A percentile compares a stretch with the other conserved stretches of the same genome.
These are phyloP conservation scores for Cheumatopsyche charites DNA, from an alignment of 1,140 invertebrate species.

Conservation along the genomic window DNA sequence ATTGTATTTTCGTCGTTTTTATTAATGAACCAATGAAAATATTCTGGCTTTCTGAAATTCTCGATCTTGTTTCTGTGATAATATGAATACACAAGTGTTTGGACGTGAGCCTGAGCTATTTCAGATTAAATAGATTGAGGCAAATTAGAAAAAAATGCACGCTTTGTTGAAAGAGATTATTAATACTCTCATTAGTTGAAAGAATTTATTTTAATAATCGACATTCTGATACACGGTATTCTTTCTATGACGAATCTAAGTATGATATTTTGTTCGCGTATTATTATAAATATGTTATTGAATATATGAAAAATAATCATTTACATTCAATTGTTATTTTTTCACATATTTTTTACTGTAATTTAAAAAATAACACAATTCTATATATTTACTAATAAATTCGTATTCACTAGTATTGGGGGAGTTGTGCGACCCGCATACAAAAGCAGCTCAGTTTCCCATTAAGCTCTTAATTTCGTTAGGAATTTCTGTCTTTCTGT, in stretches of 20 bases:
- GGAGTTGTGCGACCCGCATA: conserved; percentile 22
- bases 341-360: no score
- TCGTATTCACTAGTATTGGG: neutral
- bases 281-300: no score
- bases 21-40: conserved; percentile 37
- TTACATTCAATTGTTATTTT: no score
- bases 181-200: conserved; percentile 13
- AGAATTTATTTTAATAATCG: conserved; percentile 8
- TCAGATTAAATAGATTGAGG: conserved; percentile 4
- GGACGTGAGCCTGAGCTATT: neutral
- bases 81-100: conserved; percentile 16
- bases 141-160: conserved; percentile 22
- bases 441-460: conserved; percentile 29
- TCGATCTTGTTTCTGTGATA: conserved; percentile 31
- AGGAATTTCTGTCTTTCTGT: conserved; percentile 42
- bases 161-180: conserved; percentile 20
- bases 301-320: no score
- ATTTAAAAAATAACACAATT: no score
- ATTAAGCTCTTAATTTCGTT: conserved; percentile 46
- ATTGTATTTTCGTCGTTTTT: conserved; percentile 16
- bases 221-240: neutral
- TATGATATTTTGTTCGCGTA: no score
- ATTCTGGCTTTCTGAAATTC: conserved; percentile 35
- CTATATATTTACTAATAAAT: neutral
- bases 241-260: neutral